A percentile compares a stretch with the other conserved stretches of the same genome.
Conservation (phyloP, 2,797 vertebrate species). For the Lophura swinhoii region DNA sequence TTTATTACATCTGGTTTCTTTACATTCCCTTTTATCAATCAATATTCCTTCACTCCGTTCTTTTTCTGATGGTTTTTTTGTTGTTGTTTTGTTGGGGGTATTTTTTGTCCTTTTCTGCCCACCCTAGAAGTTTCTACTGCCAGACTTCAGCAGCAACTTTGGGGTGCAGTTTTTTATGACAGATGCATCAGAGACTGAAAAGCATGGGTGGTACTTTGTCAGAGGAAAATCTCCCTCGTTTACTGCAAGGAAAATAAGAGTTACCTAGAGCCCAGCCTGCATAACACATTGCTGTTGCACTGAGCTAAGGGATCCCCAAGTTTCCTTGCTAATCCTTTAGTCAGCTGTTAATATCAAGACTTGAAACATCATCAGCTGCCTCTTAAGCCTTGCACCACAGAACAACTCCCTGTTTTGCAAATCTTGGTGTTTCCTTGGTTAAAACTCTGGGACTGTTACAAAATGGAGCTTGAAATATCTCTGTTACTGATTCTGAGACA, state of each 20-base stretch:
- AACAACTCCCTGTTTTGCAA: neutral
- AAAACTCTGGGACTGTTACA: neutral
- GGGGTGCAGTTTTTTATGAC: neutral
- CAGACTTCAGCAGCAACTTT: neutral
- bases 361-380: neutral
- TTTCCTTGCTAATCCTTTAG: neutral
- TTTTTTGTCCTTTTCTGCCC: neutral
- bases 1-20: neutral
- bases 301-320: neutral
- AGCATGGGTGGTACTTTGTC: neutral
- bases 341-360: neutral
- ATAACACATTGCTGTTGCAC: neutral
- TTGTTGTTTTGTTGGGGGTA: neutral
- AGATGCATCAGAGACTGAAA: neutral
- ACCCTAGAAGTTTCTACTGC: neutral
- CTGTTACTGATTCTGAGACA: neutral
- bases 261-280: neutral
- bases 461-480: neutral
- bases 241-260: neutral
- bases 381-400: neutral
- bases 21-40: neutral
- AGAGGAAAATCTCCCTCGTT: neutral
- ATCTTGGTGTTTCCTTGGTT: neutral
- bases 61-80: neutral
- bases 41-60: neutral